phyloP scores from a whole-genome alignment of 2,888 invertebrate species.

The Drosophila cognata region DNA sequence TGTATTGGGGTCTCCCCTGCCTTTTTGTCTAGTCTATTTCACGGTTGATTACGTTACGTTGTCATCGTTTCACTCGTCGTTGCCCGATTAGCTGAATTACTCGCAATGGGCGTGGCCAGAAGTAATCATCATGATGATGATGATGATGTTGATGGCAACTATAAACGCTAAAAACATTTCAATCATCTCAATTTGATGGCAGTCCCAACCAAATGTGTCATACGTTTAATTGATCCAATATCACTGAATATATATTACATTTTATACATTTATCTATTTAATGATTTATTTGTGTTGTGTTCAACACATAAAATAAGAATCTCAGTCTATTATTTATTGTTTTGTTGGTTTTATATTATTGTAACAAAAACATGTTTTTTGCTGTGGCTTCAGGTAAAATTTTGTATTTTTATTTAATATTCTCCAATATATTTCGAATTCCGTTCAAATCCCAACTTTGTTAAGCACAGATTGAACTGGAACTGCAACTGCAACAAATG shows the following conservation, averaged over 20 bases:
- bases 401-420: background rate
- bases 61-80: conserved; percentile 57
- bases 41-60: conserved; percentile 71
- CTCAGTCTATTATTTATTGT: background rate
- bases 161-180: conserved; percentile 34
- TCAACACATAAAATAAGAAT: background rate
- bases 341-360: background rate
- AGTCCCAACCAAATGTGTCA: conserved; percentile 8
- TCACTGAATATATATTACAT: background rate
- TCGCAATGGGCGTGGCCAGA: conserved; percentile 42
- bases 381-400: too few relatives aligned
- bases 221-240: conserved; percentile 17
- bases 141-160: conserved; percentile 22
- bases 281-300: background rate
- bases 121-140: conserved; percentile 26
- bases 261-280: background rate
- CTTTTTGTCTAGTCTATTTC: conserved; percentile 68
- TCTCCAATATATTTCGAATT: background rate
- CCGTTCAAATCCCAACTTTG: conserved; percentile 17
- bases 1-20: conserved; percentile 45
- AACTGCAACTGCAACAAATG: conserved; percentile 9
- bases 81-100: conserved; percentile 64
- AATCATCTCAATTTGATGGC: conserved; percentile 37
- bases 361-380: background rate
- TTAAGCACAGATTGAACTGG: background rate